Base-by-base conservation (phyloP, 2,888 invertebrate genomes). In the Eucera pruinosa region DNA sequence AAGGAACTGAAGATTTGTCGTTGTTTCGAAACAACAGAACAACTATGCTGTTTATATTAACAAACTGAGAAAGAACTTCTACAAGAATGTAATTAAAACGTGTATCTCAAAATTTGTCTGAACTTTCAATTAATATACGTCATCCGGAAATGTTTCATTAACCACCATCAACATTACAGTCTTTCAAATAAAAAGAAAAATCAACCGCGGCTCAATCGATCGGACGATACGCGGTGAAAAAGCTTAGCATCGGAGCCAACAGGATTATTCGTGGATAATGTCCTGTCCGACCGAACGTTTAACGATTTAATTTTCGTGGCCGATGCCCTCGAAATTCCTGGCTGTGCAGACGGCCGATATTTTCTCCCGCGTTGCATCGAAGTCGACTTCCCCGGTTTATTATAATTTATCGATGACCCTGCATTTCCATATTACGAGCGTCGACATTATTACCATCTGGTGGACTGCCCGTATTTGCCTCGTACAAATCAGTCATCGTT, bases 401-500 rank as follows among this genome's bases (percentile, higher is more conserved):
- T 83, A 82, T 86, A 86, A 89, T 88, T 89, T 86, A 88, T 86
- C 75, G 87, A 83, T 76, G 81, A 65, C 80, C 83, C 62, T 58
- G 61, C 75, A 84, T 87, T 88, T 86, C 81, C 85, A 83, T 83
- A 72, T 80, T 70, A 83, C 80, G 65, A 76, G 70, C 64, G 43
- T 54, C 74, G 66, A 68, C 71, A 80, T 80, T 81, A 80, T 84
- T 81, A 70, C 68, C 64, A 54, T 39, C 18, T 41, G 58, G 41
- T 13, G 11, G 18, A 18, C 61, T 33, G 48, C 61, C 62, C 69
- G 58, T 69, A 74, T 83, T 83, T 80, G 48, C 78, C 67, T 52
- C 70, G 74, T 52, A 82, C 81, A 84, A 88, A 89, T 89, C 88
- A 84, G 83, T 89, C 86, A 84, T 88, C 81, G 84, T 87, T 86